A percentile compares a stretch with the other conserved stretches of the same genome.
Evolutionary conservation across 2,113 vertebrate species (phyloP).

Genomic region (Hemiscyllium ocellatum): DNA sequence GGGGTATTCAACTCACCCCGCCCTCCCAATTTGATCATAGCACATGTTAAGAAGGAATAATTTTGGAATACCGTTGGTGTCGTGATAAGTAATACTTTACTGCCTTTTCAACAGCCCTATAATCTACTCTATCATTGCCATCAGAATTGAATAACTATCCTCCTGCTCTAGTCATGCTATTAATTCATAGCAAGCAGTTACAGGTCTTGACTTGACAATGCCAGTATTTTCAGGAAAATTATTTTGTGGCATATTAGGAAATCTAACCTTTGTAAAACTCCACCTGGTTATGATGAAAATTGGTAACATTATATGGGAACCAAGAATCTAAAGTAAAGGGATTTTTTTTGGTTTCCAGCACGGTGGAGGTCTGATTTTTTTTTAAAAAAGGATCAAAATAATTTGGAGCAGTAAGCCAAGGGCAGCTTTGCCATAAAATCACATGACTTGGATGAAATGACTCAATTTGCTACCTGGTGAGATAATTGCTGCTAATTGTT

Average conservation of each 20-base stretch:
- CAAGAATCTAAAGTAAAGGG: no score
- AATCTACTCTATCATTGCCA: not conserved
- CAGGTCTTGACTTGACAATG: not conserved
- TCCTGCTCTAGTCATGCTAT: not conserved
- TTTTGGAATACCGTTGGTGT: not conserved
- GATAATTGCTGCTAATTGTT: no score
- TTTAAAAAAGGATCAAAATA: no score
- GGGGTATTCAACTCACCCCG: no score
- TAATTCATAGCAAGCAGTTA: not conserved
- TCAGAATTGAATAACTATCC: not conserved
- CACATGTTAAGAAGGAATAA: not conserved
- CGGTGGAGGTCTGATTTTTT: no score
- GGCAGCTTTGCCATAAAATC: no score
- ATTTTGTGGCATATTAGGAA: not conserved
- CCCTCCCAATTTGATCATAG: no score
- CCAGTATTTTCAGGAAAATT: not conserved
- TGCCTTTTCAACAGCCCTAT: not conserved
- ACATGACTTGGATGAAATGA: no score
- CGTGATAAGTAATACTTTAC: not conserved
- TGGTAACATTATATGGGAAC: no score
- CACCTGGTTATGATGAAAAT: not conserved
- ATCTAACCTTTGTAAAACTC: not conserved
- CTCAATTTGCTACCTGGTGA: no score
- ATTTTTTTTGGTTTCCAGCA: no score
- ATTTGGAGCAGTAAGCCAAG: no score